Conservation (phyloP, 2,113 vertebrate species). For the Antechinus stuartii region DNA sequence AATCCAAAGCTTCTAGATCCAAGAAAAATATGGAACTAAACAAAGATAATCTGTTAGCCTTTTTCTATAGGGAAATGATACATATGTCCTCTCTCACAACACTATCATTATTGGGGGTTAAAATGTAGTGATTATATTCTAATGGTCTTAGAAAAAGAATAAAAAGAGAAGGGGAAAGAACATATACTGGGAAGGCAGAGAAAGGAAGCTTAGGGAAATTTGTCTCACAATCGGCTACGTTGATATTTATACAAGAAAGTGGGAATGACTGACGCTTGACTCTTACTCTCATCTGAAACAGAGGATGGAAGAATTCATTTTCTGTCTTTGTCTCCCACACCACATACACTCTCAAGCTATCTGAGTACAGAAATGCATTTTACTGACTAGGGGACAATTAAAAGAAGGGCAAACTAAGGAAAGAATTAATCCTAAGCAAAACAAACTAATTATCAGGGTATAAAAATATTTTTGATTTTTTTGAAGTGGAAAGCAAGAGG, state of each 20-base stretch:
- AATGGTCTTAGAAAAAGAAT: background rate
- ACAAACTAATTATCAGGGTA: background rate
- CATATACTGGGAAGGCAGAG: background rate
- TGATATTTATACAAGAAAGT: background rate
- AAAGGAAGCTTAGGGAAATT: background rate
- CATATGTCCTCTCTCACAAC: background rate
- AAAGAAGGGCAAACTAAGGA: background rate
- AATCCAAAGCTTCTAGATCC: background rate
- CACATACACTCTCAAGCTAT: background rate
- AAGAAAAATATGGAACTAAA: background rate
- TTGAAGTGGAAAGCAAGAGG: background rate
- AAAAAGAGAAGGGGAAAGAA: background rate
- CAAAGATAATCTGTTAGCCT: background rate
- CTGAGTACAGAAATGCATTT: background rate
- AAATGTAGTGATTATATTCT: background rate
- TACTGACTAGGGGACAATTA: background rate
- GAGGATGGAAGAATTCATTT: background rate
- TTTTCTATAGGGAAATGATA: background rate
- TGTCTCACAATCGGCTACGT: background rate
- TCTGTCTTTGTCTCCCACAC: background rate
- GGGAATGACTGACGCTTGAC: background rate
- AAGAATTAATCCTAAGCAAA: background rate
- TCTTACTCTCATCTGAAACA: background rate
- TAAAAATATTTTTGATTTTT: background rate
- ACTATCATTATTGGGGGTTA: background rate